A percentile compares a stretch with the other conserved stretches of the same genome.
These are phyloP conservation scores for Psilanteris sp. DNA, from an alignment of 1,140 invertebrate species.

Conservation along the genomic window DNA sequence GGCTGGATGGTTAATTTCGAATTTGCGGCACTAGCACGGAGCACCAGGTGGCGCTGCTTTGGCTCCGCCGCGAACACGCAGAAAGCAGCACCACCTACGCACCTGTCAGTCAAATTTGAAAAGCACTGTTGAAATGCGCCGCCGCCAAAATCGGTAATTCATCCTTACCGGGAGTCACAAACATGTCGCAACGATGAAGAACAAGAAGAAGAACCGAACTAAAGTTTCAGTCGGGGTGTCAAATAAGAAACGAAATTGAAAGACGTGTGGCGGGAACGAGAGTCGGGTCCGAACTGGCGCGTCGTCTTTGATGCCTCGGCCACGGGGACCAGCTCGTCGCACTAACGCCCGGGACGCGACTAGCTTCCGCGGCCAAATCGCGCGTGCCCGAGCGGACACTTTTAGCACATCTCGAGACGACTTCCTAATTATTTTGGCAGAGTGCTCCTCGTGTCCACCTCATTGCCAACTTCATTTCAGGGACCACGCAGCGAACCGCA, in stretches of 20 bases:
- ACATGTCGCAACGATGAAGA: constrained; percentile 23
- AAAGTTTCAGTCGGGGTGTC: neutral
- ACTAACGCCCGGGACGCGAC: constrained; percentile 75
- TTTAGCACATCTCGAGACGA: constrained; percentile 85
- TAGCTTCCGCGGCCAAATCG: constrained; percentile 72
- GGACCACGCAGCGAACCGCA: constrained; percentile 47
- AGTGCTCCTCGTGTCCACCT: constrained; percentile 69
- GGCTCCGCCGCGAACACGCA: neutral
- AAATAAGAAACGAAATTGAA: constrained; percentile 4
- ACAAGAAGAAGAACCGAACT: constrained; percentile 6
- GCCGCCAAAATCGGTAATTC: neutral
- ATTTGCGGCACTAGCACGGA: neutral
- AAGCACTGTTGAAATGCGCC: neutral
- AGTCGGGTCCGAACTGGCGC: constrained; percentile 45
- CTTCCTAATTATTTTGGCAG: constrained; percentile 89
- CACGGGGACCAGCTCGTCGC: constrained; percentile 65
- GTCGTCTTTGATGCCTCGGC: constrained; percentile 9
- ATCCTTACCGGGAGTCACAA: constrained; percentile 42
- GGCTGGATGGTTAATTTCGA: no score
- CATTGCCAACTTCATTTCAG: constrained; percentile 66
- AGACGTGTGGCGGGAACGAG: constrained; percentile 42
- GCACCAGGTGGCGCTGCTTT: neutral
- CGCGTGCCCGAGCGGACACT: constrained; percentile 83
- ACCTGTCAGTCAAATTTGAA: neutral
- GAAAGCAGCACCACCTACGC: constrained; percentile 22